phyloP scores from a whole-genome alignment of 2,888 invertebrate genomes.

The Trisateles emortualis region DNA sequence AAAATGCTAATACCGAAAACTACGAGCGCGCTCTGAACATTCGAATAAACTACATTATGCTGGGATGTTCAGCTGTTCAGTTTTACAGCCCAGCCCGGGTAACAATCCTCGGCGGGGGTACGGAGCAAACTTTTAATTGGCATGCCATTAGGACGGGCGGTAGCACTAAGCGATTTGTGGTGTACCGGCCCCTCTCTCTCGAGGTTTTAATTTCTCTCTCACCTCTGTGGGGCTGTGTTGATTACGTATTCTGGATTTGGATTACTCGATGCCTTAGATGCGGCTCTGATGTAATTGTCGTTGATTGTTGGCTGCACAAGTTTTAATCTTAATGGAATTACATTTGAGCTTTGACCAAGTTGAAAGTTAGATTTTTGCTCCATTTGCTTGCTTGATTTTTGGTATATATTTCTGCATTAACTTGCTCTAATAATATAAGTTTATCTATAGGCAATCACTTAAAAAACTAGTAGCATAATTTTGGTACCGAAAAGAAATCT shows the following conservation, averaged over 20 bases:
- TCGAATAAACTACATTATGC: constrained; percentile 79
- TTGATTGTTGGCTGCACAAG: not conserved
- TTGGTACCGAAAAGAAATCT: too few relatives aligned
- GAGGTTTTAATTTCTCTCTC: constrained; percentile 80
- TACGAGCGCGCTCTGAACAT: constrained; percentile 66
- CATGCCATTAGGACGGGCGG: constrained; percentile 85
- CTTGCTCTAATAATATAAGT: too few relatives aligned
- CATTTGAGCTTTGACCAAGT: not conserved
- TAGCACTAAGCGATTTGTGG: constrained; percentile 86
- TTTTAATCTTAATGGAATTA: constrained; percentile 1
- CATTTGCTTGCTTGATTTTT: too few relatives aligned
- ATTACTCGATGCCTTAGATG: constrained; percentile 41
- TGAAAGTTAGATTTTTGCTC: not conserved
- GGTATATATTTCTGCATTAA: too few relatives aligned
- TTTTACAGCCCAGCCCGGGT: constrained; percentile 78
- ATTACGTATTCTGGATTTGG: constrained; percentile 60
- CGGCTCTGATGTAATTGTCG: constrained; percentile 18
- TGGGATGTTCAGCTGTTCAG: constrained; percentile 77
- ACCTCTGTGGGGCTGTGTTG: constrained; percentile 69
- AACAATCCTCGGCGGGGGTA: constrained; percentile 78
- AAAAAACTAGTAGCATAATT: too few relatives aligned
- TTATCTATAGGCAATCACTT: too few relatives aligned
- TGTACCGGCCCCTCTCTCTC: constrained; percentile 82
- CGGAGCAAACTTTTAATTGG: constrained; percentile 86
- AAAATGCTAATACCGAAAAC: constrained; percentile 78